These are phyloP conservation scores for Physeter macrocephalus DNA, from an alignment of 2,113 vertebrate genomes.

Conservation along the genomic window DNA sequence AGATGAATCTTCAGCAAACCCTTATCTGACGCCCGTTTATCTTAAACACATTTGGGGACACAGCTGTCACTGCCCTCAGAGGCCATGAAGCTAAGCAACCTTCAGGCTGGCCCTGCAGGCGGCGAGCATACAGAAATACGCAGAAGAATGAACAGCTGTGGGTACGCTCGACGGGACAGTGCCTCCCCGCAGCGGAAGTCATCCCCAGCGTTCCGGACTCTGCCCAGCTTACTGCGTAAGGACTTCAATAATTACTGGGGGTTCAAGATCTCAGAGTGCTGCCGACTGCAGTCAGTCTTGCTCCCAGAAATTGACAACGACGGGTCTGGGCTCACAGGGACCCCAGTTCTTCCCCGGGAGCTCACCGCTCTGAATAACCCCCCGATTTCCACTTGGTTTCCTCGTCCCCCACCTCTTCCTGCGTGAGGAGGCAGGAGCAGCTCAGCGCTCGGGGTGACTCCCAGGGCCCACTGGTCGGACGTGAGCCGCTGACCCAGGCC, in stretches of 20 bases:
- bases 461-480: accelerated
- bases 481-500: background rate
- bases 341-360: background rate
- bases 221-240: accelerated
- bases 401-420: background rate
- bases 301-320: background rate
- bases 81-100: background rate
- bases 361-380: background rate
- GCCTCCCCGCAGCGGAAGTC: accelerated
- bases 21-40: accelerated
- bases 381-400: too few species aligned
- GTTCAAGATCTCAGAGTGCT: background rate
- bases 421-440: background rate
- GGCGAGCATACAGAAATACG: accelerated
- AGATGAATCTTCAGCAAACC: background rate
- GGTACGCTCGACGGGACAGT: accelerated
- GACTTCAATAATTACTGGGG: accelerated
- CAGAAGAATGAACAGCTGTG: accelerated
- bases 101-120: accelerated
- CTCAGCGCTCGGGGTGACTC: background rate
- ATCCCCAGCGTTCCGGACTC: accelerated
- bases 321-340: background rate
- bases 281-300: background rate
- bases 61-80: background rate
- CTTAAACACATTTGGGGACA: background rate